phyloP scores from a whole-genome alignment of 2,888 invertebrate species.

The Cheilosia urbana region DNA sequence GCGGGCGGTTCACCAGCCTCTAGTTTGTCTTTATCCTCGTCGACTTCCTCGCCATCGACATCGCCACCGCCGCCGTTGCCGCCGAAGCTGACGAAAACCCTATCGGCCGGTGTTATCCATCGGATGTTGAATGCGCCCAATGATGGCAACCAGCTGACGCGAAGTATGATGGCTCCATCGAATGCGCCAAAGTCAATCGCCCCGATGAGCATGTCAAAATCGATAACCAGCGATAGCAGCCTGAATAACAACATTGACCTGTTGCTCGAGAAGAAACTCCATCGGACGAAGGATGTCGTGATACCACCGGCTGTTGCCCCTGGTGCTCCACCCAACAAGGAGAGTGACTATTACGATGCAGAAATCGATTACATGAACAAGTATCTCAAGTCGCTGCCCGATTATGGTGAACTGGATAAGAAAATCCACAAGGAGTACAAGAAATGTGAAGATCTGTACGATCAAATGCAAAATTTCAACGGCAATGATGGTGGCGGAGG shows the following conservation, averaged over 20 bases:
- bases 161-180: constrained; percentile 63
- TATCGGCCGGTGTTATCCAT: constrained; percentile 76
- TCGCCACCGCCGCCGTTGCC: constrained; percentile 82
- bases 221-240: constrained; percentile 68
- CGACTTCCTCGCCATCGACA: constrained; percentile 82
- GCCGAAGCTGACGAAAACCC: constrained; percentile 78
- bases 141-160: constrained; percentile 54
- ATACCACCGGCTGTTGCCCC: constrained; percentile 43
- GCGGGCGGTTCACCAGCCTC: constrained; percentile 81
- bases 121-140: constrained; percentile 68
- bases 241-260: constrained; percentile 69
- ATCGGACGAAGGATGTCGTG: constrained; percentile 65
- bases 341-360: constrained; percentile 82
- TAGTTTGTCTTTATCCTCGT: constrained; percentile 81
- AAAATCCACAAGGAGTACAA: constrained; percentile 83
- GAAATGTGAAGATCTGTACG: constrained; percentile 83
- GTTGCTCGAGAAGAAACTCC: constrained; percentile 70
- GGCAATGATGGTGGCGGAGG: constrained; percentile 37
- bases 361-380: constrained; percentile 84
- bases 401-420: constrained; percentile 83
- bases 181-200: constrained; percentile 42
- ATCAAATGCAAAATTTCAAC: constrained; percentile 80
- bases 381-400: constrained; percentile 83
- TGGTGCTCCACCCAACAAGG: constrained; percentile 47
- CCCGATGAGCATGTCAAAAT: constrained; percentile 61